Conservation (phyloP, 2,113 vertebrate species). For the Spea bombifrons region DNA sequence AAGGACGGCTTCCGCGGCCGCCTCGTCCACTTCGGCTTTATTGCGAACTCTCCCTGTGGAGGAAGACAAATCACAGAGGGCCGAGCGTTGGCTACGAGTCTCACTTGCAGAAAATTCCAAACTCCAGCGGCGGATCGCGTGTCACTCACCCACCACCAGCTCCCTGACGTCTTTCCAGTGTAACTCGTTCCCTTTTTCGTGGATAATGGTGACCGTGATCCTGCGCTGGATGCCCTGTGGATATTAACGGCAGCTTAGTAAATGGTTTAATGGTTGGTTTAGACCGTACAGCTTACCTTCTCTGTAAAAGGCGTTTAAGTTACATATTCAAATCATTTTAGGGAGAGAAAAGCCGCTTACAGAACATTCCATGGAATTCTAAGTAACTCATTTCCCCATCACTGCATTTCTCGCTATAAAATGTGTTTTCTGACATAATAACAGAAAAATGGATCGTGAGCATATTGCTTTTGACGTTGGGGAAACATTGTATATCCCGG, state of each 20-base stretch:
- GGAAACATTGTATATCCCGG: too few relatives aligned
- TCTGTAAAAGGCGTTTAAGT: too few relatives aligned
- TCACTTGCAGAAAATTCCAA: not conserved
- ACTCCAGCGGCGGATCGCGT: not conserved
- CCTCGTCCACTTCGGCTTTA: constrained; percentile 88
- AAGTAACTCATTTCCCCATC: too few relatives aligned
- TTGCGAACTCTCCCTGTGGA: constrained; percentile 83
- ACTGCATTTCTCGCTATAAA: too few relatives aligned
- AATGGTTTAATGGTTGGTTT: too few relatives aligned
- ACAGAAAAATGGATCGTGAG: too few relatives aligned
- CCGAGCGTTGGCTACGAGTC: not conserved
- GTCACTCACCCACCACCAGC: constrained; percentile 89
- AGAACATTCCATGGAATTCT: too few relatives aligned
- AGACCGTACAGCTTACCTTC: too few relatives aligned
- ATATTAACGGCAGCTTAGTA: not conserved
- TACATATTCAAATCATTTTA: too few relatives aligned
- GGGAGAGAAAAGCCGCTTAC: too few relatives aligned
- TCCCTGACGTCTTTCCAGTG: constrained; percentile 97
- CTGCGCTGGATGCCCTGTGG: constrained; percentile 90
- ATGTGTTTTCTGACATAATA: too few relatives aligned
- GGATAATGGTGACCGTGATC: constrained; percentile 93
- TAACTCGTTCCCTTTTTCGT: constrained; percentile 93
- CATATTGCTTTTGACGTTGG: too few relatives aligned
- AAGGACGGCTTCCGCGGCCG: constrained; percentile 84
- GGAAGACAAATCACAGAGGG: not conserved